Base-by-base conservation (phyloP, 2,113 vertebrate species). In the Hippopotamus amphibius region DNA sequence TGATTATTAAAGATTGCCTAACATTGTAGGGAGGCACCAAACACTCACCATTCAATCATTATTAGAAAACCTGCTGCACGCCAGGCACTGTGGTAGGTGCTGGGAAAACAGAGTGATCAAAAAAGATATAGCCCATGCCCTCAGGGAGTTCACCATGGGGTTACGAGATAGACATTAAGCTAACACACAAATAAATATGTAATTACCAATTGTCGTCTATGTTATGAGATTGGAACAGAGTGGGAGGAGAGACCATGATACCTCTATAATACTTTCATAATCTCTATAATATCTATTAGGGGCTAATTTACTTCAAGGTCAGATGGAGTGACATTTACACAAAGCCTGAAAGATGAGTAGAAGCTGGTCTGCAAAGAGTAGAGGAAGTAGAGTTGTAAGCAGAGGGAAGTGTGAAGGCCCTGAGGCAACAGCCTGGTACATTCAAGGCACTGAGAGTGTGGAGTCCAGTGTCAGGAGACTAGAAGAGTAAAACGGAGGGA, bases 401-500 rank as follows among this genome's bases (percentile, higher is more conserved):
- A 77, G 24, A 71, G 24, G 11, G 43, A 65, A 28, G 2, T 22
- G 10, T 14, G 17, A 88, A 28, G 50, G 6, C 37, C 22, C 41
- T 4, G 41, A 14, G 50, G 82, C 48, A 14, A n/a, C n/a, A 79
- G 82, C 37, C 2, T 0, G 30, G 57, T 2, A 14, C 4, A 28
- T 17, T 22, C 9, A 19, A 33, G 30, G 48, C 66, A 30, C 10
- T 6, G 55, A 33, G 28, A 33, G 65, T 30, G 21, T 2, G 9
- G 9, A 46, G 46, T 10, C 85, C 22, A 41, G 15, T 1, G 2
- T 22, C 11, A 9, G 77, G 59, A 48, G 28, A 10, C 37, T 15
- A 57, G 7, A 24, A 37, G 28, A 9, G 5, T 10, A 6, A 41
- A 55, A 5, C 0, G 6, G 24, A 22, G 37, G 0, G 13, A 22